Evolutionary conservation across 2,888 invertebrate species (phyloP), one percentile per base, ranked within the genome.

Genomic region (Drosophila planitibia): DNA sequence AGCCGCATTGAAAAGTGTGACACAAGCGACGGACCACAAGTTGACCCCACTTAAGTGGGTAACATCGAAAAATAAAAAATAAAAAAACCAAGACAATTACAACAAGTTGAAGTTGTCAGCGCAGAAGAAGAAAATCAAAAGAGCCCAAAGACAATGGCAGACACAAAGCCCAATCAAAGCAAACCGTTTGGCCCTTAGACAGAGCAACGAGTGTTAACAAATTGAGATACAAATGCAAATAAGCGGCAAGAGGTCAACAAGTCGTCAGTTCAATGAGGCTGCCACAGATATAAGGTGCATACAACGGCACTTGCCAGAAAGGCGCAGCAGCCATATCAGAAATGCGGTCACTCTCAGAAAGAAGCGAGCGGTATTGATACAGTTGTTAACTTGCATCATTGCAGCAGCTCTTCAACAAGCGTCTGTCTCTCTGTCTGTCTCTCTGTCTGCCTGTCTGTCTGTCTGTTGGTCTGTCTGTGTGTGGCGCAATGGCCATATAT

Each of bases 1-100:
- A 14, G 22, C 12, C 22, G 19, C 60, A 39, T 57, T 61, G 59
- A 19, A 65, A 60, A 82, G 81, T 74, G 83, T 89, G 89, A 76
- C 89, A 86, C 82, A 89, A 89, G 82, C 65, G 60, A 58, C 60
- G 60, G 80, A 85, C 85, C 85, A 73, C 90, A 89, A 70, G 75
- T 85, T 85, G 90, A 89, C 85, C 85, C 88, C 85, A 89, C 89
- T 82, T 62, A 62, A 64, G 67, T 51, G 67, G 60, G 59, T 16
- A 61, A 49, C 53, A 53, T 35, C 28, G 14, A 7, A 25, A 47
- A 25, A 47, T 47, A 4, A 22, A 22, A 7, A 14, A 22, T 7
- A 41, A 41, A 47, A 9, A 5, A 28, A 62, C 14, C 4, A 55
- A 65, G 68, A 67, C 85, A 83, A 74, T 85, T 84, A 70, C 83